Conservation (phyloP, 2,888 invertebrate species). For the Eupithecia dodoneata region DNA sequence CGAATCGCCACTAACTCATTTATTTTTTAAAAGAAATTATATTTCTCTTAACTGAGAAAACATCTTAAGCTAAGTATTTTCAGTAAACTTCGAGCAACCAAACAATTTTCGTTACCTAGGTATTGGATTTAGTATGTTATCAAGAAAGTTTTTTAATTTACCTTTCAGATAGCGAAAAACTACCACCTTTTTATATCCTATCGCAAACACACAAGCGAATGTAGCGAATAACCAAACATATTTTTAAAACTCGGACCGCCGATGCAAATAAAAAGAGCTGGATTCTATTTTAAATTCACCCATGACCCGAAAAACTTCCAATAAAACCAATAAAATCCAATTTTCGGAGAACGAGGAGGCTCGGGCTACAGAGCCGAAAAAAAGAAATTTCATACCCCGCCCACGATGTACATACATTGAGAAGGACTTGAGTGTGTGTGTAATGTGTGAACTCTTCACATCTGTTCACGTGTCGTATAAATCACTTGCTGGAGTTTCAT, state of each 20-base stretch:
- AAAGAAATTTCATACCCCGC: constrained; percentile 33
- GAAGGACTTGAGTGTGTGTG: background rate
- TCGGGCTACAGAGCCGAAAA: constrained; percentile 3
- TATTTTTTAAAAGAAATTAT: no score
- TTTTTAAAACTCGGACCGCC: background rate
- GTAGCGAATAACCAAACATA: no score
- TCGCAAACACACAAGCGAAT: no score
- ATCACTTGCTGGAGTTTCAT: background rate
- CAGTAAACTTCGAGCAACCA: no score
- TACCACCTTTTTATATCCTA: no score
- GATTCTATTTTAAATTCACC: background rate
- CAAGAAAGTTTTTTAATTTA: no score
- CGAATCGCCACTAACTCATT: no score
- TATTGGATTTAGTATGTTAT: no score
- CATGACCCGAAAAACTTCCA: background rate
- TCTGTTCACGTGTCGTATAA: background rate
- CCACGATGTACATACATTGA: constrained; percentile 32
- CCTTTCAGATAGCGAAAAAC: no score
- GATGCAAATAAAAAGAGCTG: background rate
- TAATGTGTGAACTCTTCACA: constrained; percentile 19
- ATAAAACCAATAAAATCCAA: constrained; percentile 4
- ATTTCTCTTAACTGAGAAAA: no score
- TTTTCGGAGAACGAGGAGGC: constrained; percentile 2
- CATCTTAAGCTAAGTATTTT: no score
- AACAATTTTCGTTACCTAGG: no score